Conservation (phyloP, 2,113 vertebrate genomes). For the Corynorhinus townsendii region DNA sequence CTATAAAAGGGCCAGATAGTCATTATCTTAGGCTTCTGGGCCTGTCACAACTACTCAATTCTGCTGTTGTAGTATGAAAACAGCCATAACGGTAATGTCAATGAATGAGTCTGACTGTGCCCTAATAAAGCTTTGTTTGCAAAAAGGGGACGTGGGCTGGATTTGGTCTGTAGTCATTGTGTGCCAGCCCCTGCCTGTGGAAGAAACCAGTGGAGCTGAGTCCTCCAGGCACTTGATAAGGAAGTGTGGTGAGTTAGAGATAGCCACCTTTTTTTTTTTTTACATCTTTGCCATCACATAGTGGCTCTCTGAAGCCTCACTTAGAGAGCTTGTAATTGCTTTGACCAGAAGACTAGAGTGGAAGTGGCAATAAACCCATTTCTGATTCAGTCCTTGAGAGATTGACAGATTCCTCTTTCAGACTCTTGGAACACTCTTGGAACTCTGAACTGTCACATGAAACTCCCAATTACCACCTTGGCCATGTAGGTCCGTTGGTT, state of each 20-base stretch:
- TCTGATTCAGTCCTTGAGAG: background rate
- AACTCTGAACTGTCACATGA: background rate
- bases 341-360: background rate
- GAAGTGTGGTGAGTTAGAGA: background rate
- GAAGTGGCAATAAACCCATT: background rate
- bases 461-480: background rate
- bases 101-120: background rate
- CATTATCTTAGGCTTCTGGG: conserved; percentile 7
- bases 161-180: background rate
- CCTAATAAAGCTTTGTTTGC: background rate
- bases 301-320: background rate
- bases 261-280: background rate
- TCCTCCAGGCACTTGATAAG: background rate
- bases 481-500: too few relatives aligned
- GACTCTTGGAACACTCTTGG: background rate
- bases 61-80: background rate
- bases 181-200: background rate
- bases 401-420: background rate
- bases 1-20: conserved; percentile 1
- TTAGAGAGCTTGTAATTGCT: background rate
- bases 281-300: background rate
- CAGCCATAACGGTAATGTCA: background rate
- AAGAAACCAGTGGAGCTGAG: background rate
- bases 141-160: background rate
- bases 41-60: background rate